Percentiles rank a stretch among this genome's conserved stretches.
phyloP scores from a whole-genome alignment of 2,113 vertebrate genomes.

The Emberiza fucata region DNA sequence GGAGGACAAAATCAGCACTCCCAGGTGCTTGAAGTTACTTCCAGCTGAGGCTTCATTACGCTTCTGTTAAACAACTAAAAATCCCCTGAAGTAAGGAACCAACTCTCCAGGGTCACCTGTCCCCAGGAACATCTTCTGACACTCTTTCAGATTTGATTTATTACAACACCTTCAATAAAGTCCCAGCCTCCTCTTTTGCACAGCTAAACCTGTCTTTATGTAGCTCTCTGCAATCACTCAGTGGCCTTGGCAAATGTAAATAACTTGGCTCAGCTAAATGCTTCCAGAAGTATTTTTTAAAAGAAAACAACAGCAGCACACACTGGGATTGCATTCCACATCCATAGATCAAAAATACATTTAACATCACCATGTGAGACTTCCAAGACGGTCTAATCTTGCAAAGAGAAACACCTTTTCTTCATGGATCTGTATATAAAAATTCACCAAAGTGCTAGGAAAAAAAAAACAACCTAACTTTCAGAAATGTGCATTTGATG shows the following conservation, averaged over 20 bases:
- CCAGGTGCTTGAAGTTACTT: background rate
- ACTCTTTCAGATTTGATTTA: background rate
- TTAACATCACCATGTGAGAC: background rate
- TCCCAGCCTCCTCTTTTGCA: background rate
- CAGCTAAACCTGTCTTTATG: background rate
- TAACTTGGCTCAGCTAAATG: background rate
- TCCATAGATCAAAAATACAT: background rate
- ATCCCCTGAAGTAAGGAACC: background rate
- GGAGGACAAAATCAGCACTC: background rate
- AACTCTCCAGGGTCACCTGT: background rate
- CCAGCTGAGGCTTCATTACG: background rate
- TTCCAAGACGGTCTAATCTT: background rate
- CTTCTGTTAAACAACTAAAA: background rate
- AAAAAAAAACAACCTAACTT: background rate
- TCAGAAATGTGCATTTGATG: background rate
- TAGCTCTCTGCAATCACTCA: background rate
- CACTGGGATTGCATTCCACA: background rate
- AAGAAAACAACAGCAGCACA: background rate
- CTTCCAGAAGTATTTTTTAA: background rate
- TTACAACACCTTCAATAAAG: background rate
- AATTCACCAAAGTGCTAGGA: background rate
- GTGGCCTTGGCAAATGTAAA: slow-evolving; percentile 9
- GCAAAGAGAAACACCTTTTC: background rate
- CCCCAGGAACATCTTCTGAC: background rate
- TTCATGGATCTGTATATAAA: background rate